Base-by-base conservation (phyloP, 2,113 vertebrate species). In the Xerus inauris region DNA sequence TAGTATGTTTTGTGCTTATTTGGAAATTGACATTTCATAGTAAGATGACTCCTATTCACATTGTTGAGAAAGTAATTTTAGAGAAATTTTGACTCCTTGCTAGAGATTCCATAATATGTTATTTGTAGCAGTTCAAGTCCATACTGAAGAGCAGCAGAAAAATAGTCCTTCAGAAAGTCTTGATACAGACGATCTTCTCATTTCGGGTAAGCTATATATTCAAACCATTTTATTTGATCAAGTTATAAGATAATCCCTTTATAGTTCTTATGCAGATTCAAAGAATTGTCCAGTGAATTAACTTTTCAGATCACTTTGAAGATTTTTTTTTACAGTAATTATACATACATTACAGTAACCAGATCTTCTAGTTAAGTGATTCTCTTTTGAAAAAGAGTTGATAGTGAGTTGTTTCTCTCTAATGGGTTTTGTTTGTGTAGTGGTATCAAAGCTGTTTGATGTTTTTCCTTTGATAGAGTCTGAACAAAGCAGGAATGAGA, bases 171-270 rank as follows among this genome's bases (percentile, higher is more conserved):
- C 87, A 3, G 93, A 35, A 51, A 30, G 38, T 9, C 67, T 45
- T 14, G 73, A 6, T 35, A 11, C 35, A 8, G 64, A 6, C 0
- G 64, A 20, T n/a, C 88, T 75, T 77, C 77, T 65, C 22, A 2
- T 32, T 82, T 40, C 96, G 64, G 97, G 97, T 98, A 40, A 94
- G 97, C 5, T 0, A 0, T 38, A 0, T 19, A 1, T 38, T 79
- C 11, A 9, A 17, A 5, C 16, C 64, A 0, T 47, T 35, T 19
- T 0, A 22, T 32, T 64, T 32, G 57, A 16, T 24, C 6, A n/a
- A 32, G 1, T 79, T 62, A 67, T 0, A 49, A 13, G n/a, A 2
- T 35, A 14, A 3, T 5, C 6, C 22, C 10, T 38, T 82, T 59
- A 12, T 24, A 32, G 16, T 45, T 94, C 10, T 54, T 59, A 0